phyloP scores from a whole-genome alignment of 1,140 invertebrate species.

The Leptonema lineaticorne region DNA sequence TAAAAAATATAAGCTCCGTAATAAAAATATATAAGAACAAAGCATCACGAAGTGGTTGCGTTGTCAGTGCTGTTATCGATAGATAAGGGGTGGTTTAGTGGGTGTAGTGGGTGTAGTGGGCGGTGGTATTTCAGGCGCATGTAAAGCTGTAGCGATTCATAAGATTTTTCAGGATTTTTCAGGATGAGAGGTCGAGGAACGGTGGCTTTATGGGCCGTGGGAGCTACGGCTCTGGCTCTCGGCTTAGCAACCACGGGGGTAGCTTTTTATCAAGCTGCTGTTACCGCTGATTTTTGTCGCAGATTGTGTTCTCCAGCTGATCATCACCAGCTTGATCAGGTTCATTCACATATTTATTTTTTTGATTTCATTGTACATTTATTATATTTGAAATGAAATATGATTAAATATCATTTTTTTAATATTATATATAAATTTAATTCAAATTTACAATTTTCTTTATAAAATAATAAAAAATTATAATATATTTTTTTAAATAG shows the following conservation, averaged over 20 bases:
- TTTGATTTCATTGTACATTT: not conserved
- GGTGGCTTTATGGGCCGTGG: not conserved
- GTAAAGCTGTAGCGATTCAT: not conserved
- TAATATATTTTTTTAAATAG: not conserved
- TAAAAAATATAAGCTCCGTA: too few species aligned
- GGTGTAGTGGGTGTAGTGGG: not conserved
- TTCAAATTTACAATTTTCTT: too few species aligned
- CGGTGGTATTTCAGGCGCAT: not conserved
- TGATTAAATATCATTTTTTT: not conserved
- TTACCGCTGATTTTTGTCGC: not conserved
- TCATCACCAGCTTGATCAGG: not conserved
- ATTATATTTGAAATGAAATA: not conserved
- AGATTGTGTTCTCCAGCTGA: not conserved
- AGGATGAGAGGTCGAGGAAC: not conserved
- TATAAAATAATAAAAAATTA: not conserved
- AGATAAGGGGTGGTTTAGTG: too few species aligned
- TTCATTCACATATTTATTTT: not conserved
- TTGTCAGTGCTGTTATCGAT: too few species aligned
- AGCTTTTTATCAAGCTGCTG: not conserved
- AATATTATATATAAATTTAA: too few species aligned
- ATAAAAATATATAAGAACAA: too few species aligned
- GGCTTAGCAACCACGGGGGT: not conserved
- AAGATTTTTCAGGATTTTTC: not conserved
- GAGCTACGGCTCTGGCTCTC: not conserved
- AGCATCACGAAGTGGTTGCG: too few species aligned